A percentile compares a stretch with the other conserved stretches of the same genome.
phyloP scores from a whole-genome alignment of 2,888 invertebrate species.

The Tineola bisselliella region DNA sequence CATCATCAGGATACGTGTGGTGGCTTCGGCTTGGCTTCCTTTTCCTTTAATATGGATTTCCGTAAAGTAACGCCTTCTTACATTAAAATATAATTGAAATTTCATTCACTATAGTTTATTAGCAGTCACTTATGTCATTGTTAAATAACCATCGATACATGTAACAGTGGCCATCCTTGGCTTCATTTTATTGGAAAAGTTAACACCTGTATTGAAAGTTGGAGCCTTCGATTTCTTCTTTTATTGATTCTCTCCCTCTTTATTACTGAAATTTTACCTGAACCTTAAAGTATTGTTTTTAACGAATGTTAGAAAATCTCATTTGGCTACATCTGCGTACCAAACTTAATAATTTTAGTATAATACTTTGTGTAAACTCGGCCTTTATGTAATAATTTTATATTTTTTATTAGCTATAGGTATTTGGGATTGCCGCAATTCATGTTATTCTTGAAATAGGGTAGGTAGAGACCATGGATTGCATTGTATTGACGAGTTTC shows the following conservation, averaged over 20 bases:
- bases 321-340: neutral
- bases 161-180: slow-evolving; percentile 19
- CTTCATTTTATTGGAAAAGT: slow-evolving; percentile 63
- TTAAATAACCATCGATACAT: neutral
- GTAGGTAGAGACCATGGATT: too few relatives aligned
- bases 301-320: neutral
- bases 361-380: too few relatives aligned
- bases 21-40: too few relatives aligned
- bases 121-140: neutral
- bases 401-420: neutral
- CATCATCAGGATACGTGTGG: too few relatives aligned
- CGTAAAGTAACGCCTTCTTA: too few relatives aligned
- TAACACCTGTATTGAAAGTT: slow-evolving; percentile 23
- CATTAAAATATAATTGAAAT: too few relatives aligned
- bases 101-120: too few relatives aligned
- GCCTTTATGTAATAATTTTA: neutral
- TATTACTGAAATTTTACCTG: slow-evolving; percentile 51
- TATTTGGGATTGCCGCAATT: too few relatives aligned
- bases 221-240: slow-evolving; percentile 30
- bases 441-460: too few relatives aligned
- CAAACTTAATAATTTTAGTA: neutral
- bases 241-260: slow-evolving; percentile 49
- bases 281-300: slow-evolving; percentile 7
- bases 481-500: too few relatives aligned
- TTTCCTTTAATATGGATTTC: too few relatives aligned